Conservation (phyloP, 2,113 vertebrate genomes). For the Leptosomus discolor region DNA sequence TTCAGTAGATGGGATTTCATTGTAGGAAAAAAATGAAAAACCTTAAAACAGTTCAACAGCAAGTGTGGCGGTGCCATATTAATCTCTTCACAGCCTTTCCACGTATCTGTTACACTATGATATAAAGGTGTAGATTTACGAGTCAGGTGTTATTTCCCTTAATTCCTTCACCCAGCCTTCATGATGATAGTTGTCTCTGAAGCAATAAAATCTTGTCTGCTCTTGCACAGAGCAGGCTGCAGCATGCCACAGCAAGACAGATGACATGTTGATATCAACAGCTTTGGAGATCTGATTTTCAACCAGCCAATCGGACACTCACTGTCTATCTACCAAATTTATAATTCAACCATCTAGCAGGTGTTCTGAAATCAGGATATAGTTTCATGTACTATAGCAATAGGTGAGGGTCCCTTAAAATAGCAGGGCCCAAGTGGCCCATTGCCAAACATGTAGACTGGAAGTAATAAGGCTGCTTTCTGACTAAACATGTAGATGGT, state of each 20-base stretch:
- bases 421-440: background rate
- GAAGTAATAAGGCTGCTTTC: background rate
- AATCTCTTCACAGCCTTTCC: background rate
- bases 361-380: background rate
- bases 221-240: background rate
- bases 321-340: background rate
- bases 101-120: fast-evolving
- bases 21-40: background rate
- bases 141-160: background rate
- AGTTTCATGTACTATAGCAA: background rate
- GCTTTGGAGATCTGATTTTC: background rate
- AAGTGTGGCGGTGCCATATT: fast-evolving
- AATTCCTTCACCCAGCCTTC: background rate
- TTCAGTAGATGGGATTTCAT: background rate
- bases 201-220: background rate
- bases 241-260: background rate
- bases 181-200: background rate
- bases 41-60: background rate
- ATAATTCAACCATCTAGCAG: background rate
- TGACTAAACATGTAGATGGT: background rate
- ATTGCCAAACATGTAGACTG: background rate
- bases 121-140: background rate
- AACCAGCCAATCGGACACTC: background rate
- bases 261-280: background rate
- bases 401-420: background rate